Evolutionary conservation across 2,797 vertebrate genomes (phyloP).

Genomic region (Cyprinodon diabolis): DNA sequence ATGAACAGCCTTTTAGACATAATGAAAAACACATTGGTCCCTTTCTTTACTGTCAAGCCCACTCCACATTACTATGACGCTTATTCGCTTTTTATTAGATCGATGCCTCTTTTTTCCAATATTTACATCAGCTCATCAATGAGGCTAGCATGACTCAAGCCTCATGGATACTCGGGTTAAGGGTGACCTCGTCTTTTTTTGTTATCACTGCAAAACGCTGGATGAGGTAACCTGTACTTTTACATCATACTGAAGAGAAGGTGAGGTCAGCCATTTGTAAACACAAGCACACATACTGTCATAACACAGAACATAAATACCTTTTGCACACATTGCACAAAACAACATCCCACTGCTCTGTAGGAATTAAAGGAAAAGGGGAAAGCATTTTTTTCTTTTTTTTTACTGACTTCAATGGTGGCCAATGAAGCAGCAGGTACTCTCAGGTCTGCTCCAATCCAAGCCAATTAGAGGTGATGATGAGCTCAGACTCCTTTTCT

Average conservation of each 20-base stretch:
- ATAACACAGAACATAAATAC: conserved; percentile 9
- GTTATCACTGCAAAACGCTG: conserved; percentile 38
- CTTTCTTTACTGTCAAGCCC: conserved; percentile 29
- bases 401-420: conserved; percentile 56
- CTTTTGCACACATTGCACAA: conserved; percentile 12
- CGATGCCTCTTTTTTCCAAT: conserved; percentile 34
- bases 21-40: conserved; percentile 22
- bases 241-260: conserved; percentile 40
- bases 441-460: conserved; percentile 54
- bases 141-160: conserved; percentile 64
- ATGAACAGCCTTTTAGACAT: conserved; percentile 31
- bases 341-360: conserved; percentile 42
- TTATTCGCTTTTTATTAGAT: conserved; percentile 40
- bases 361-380: conserved; percentile 53
- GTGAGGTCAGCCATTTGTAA: conserved; percentile 18
- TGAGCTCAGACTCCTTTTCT: conserved; percentile 66
- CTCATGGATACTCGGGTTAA: conserved; percentile 43
- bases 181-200: conserved; percentile 50
- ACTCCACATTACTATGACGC: conserved; percentile 52
- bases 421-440: conserved; percentile 82
- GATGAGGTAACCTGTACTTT: conserved; percentile 65
- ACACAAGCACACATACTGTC: background rate
- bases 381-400: conserved; percentile 49
- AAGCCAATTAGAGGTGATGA: conserved; percentile 81
- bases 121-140: conserved; percentile 53